A percentile compares a stretch with the other conserved stretches of the same genome.
Conservation (phyloP, 1,140 invertebrate species). For the Sitophilus oryzae region DNA sequence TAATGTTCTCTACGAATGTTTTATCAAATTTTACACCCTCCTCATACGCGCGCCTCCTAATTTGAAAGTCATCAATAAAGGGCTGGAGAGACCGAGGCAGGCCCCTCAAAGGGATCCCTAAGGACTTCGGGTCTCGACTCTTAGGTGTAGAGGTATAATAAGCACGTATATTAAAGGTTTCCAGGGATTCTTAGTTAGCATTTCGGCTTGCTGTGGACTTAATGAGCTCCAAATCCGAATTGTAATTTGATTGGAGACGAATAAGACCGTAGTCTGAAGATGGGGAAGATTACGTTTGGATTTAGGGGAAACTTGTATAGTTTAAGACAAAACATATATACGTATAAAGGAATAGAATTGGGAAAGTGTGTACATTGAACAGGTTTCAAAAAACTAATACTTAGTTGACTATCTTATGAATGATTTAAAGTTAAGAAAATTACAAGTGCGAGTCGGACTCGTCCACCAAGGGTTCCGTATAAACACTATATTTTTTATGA, state of each 20-base stretch:
- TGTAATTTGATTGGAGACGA: slow-evolving; percentile 6
- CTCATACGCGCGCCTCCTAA: slow-evolving; percentile 4
- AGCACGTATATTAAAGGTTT: slow-evolving; percentile 9
- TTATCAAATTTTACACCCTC: slow-evolving; percentile 17
- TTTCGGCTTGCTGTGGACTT: slow-evolving; percentile 6
- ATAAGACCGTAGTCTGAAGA: neutral
- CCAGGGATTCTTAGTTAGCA: slow-evolving; percentile 9
- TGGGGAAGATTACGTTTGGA: neutral
- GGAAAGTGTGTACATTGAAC: too few species aligned
- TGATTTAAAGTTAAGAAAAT: too few species aligned
- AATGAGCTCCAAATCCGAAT: slow-evolving; percentile 4
- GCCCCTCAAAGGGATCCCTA: neutral
- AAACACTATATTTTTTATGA: too few species aligned
- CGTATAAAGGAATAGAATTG: too few species aligned
- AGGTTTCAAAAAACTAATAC: too few species aligned
- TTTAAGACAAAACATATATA: too few species aligned
- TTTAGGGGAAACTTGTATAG: too few species aligned
- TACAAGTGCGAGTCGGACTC: too few species aligned
- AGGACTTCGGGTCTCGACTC: slow-evolving; percentile 8
- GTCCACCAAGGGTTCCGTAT: too few species aligned
- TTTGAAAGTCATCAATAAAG: slow-evolving; percentile 14
- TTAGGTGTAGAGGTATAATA: slow-evolving; percentile 13
- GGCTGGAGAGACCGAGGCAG: neutral
- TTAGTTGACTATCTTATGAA: too few species aligned
- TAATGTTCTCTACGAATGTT: slow-evolving; percentile 8